Evolutionary conservation across 2,888 invertebrate species (phyloP), one percentile per base, ranked within the genome.

Genomic region (Caenorhabditis wallacei): DNA sequence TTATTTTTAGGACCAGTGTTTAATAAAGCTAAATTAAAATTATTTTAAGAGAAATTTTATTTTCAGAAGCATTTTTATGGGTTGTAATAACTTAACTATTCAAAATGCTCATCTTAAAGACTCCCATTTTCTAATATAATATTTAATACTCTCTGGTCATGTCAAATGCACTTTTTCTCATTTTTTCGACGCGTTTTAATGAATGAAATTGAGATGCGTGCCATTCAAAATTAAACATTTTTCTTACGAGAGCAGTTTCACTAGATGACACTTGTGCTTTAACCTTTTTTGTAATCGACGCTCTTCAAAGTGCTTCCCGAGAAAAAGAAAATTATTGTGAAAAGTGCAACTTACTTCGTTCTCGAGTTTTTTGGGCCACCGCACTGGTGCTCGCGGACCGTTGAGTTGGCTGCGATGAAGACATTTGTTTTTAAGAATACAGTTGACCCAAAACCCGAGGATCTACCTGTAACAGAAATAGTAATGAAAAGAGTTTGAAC

Each of bases 271-370:
- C 10, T 48, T 64, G 64, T 64, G 64, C 48, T 64, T 46, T 64
- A 43, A 26, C 26, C 43, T n/a, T 20, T 8, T 8, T 69, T n/a
- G n/a, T n/a, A n/a, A n/a, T n/a, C n/a, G n/a, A n/a, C n/a, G n/a
- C n/a, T n/a, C n/a, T n/a, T n/a, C n/a, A n/a, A n/a, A n/a, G 69
- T n/a, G 16, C 66, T 30, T 59, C 61, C 40, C 37, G 16, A 24
- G 37, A 4, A 43, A 59, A 11, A 30, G 16, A 70, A 70, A 46
- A 30, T 53, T 61, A 61, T 51, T 71, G 59, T 59, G 37, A 48
- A 35, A n/a, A n/a, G n/a, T n/a, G n/a, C n/a, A 56, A 76, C 82
- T 76, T 37, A 82, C 82, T 63, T 72, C 82, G 51, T 56, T 82
- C 82, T 5, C 82, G 64, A n/a, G 76, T 68, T 43, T 78, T 78